Evolutionary conservation across 2,888 invertebrate genomes (phyloP).

Genomic region (Megastigmus dorsalis): DNA sequence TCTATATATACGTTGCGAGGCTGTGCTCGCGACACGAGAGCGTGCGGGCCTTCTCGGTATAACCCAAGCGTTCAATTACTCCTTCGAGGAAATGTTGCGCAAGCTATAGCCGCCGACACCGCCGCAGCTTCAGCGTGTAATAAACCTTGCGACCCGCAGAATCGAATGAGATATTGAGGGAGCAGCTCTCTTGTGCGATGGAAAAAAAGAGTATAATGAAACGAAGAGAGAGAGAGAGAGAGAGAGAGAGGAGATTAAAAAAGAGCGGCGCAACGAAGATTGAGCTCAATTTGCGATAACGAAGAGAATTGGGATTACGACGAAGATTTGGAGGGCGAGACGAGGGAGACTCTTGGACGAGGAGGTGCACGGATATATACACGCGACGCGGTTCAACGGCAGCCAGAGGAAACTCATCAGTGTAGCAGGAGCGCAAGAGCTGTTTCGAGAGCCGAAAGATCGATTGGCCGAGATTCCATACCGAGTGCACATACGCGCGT

Average conservation of each 20-base stretch:
- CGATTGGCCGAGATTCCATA: constrained; percentile 64
- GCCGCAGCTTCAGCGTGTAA: background rate
- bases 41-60: constrained; percentile 36
- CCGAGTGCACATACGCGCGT: too few species aligned
- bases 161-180: background rate
- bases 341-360: too few species aligned
- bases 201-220: too few species aligned
- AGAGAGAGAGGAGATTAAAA: constrained; percentile 15
- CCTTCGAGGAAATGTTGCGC: constrained; percentile 48
- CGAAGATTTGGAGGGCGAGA: constrained; percentile 17
- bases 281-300: constrained; percentile 52
- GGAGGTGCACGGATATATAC: too few species aligned
- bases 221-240: background rate
- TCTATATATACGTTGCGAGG: too few species aligned
- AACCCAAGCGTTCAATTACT: constrained; percentile 30
- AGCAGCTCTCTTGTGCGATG: too few species aligned
- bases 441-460: constrained; percentile 55
- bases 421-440: constrained; percentile 19
- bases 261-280: constrained; percentile 15
- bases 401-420: constrained; percentile 37
- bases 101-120: constrained; percentile 23
- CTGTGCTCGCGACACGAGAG: background rate
- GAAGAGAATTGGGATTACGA: constrained; percentile 46
- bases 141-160: constrained; percentile 1
- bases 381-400: too few species aligned